Conservation (phyloP, 1,140 invertebrate genomes). For the Goniozus legneri region DNA sequence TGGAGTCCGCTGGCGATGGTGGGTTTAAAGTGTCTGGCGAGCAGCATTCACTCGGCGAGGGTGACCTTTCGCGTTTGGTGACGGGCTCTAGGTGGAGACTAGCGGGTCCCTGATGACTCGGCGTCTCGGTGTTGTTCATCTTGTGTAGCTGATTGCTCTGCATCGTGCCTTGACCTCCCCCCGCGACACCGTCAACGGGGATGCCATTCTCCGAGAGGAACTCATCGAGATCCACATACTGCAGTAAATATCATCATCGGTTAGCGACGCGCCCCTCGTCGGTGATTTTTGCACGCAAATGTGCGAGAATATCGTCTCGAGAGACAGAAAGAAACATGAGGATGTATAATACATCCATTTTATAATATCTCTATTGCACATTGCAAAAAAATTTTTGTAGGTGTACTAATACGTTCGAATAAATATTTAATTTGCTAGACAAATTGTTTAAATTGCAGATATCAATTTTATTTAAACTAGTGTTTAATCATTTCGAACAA, state of each 20-base stretch:
- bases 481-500: too few relatives aligned
- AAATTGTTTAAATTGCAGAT: too few relatives aligned
- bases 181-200: conserved; percentile 70
- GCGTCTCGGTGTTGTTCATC: conserved; percentile 40
- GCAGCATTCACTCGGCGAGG: conserved; percentile 79
- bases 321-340: too few relatives aligned
- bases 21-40: conserved; percentile 81
- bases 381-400: too few relatives aligned
- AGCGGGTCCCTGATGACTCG: conserved; percentile 46
- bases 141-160: conserved; percentile 42
- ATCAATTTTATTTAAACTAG: too few relatives aligned
- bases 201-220: conserved; percentile 92
- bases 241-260: conserved; percentile 37
- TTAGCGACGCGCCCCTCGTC: too few relatives aligned
- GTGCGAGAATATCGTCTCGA: too few relatives aligned
- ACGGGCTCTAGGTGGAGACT: conserved; percentile 47
- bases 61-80: conserved; percentile 74
- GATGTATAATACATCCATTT: too few relatives aligned
- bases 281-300: too few relatives aligned
- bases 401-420: too few relatives aligned
- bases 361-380: too few relatives aligned
- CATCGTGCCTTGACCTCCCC: conserved; percentile 54
- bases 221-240: conserved; percentile 95
- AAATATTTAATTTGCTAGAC: too few relatives aligned
- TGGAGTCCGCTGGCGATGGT: conserved; percentile 81